Evolutionary conservation across 2,797 vertebrate species (phyloP).

Genomic region (Euthynnus affinis): DNA sequence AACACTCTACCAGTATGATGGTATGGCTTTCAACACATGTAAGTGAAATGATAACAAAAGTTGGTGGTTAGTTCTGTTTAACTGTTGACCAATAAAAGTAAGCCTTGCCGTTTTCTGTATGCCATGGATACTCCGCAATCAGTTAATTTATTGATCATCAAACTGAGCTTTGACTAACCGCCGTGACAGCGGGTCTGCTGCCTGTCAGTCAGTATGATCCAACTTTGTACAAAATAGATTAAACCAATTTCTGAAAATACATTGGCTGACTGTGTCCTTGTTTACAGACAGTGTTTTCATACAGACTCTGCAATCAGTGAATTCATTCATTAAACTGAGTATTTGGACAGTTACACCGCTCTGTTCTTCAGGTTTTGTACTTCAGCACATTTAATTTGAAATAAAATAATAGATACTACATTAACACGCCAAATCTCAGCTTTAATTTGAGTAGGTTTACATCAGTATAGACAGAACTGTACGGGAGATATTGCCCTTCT

Average conservation of each 20-base stretch:
- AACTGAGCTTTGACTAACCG: conserved; percentile 24
- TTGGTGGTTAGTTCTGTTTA: conserved; percentile 25
- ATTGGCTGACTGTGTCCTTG: conserved; percentile 19
- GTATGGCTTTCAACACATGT: conserved; percentile 16
- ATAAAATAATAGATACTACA: no score
- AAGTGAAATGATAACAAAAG: conserved; percentile 10
- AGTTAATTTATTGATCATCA: conserved; percentile 28
- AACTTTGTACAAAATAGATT: conserved; percentile 32
- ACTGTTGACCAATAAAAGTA: conserved; percentile 36
- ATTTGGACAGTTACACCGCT: no score
- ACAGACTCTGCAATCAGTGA: neutral
- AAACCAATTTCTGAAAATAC: conserved; percentile 29
- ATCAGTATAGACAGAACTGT: no score
- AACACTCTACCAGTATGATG: neutral
- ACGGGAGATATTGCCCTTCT: no score
- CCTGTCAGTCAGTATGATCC: conserved; percentile 11
- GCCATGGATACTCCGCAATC: conserved; percentile 16
- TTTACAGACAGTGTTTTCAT: neutral
- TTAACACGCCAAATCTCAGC: no score
- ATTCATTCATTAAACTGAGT: neutral
- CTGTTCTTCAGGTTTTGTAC: no score
- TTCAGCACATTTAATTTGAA: no score
- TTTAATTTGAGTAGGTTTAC: no score
- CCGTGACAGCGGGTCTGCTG: conserved; percentile 12
- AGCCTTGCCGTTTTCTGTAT: conserved; percentile 31